These are phyloP conservation scores for Drosophila orena DNA, from an alignment of 1,140 invertebrate species.

Conservation along the genomic window DNA sequence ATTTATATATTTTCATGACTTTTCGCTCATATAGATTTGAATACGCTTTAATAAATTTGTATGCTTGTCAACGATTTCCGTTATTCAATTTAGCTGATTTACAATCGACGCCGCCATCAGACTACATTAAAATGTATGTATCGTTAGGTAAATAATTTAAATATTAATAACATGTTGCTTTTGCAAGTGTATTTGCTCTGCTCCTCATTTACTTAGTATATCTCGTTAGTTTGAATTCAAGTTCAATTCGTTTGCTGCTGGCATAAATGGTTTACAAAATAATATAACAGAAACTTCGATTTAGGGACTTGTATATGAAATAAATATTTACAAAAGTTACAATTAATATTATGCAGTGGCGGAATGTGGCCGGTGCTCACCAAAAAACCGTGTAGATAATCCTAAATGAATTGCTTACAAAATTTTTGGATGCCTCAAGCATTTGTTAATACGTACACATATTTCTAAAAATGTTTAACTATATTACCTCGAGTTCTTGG, in stretches of 20 bases:
- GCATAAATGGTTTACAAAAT: constrained; percentile 38
- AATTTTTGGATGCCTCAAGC: constrained; percentile 59
- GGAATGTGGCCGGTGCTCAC: constrained; percentile 62
- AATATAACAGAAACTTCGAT: constrained; percentile 12
- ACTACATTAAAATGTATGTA: constrained; percentile 72
- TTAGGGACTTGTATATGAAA: constrained; percentile 48
- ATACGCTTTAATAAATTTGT: constrained; percentile 77
- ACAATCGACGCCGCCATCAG: constrained; percentile 56
- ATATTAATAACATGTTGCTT: constrained; percentile 76
- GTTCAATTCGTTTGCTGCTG: constrained; percentile 55
- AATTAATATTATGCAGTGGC: constrained; percentile 52
- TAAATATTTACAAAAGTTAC: constrained; percentile 70
- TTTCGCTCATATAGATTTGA: constrained; percentile 78
- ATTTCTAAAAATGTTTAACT: constrained; percentile 52
- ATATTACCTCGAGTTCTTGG: constrained; percentile 48
- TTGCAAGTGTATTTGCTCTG: constrained; percentile 30
- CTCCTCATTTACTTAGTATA: constrained; percentile 31
- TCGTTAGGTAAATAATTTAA: constrained; percentile 73
- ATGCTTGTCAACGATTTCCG: constrained; percentile 66
- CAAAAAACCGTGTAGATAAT: constrained; percentile 50
- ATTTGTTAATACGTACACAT: constrained; percentile 54
- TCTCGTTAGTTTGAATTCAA: constrained; percentile 40
- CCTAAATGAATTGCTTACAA: constrained; percentile 67
- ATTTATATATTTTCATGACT: constrained; percentile 78
- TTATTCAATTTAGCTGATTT: constrained; percentile 69